Percentiles rank a stretch among this genome's conserved stretches.
These are phyloP conservation scores for Deroplatys truncata DNA, from an alignment of 2,888 invertebrate genomes.

Conservation along the genomic window DNA sequence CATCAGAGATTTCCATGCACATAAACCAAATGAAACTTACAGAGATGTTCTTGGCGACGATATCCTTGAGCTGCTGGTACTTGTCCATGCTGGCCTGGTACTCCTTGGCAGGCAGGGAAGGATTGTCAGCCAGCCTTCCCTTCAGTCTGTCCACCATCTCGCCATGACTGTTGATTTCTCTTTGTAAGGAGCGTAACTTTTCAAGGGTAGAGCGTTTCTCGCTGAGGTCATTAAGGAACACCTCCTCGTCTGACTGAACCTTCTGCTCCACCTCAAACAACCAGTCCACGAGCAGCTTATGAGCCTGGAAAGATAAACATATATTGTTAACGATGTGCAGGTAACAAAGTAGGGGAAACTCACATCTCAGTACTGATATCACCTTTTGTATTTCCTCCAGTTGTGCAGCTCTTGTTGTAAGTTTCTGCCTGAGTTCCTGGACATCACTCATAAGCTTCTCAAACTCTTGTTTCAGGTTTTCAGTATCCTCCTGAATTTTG, in stretches of 20 bases:
- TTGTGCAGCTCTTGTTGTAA: slow-evolving; percentile 70
- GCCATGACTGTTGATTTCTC: slow-evolving; percentile 75
- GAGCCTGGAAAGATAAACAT: slow-evolving; percentile 42
- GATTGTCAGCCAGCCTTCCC: slow-evolving; percentile 66
- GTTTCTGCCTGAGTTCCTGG: slow-evolving; percentile 70
- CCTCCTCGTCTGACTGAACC: slow-evolving; percentile 64
- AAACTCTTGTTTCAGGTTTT: slow-evolving; percentile 82
- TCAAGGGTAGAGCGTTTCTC: slow-evolving; percentile 88
- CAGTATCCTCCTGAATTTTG: slow-evolving; percentile 89
- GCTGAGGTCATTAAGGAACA: slow-evolving; percentile 71
- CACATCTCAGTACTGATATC: not conserved
- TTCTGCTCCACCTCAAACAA: slow-evolving; percentile 83
- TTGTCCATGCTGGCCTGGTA: slow-evolving; percentile 67
- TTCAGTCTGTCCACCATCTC: slow-evolving; percentile 76
- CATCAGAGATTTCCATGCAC: no score
- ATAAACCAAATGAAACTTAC: slow-evolving; percentile 44
- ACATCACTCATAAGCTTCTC: slow-evolving; percentile 80
- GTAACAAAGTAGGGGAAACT: not conserved
- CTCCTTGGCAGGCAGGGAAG: slow-evolving; percentile 53
- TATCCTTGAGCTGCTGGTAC: slow-evolving; percentile 53
- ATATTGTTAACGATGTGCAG: not conserved
- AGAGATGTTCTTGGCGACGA: slow-evolving; percentile 60
- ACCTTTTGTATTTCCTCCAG: slow-evolving; percentile 61
- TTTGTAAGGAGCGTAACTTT: slow-evolving; percentile 76
- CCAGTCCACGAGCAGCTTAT: slow-evolving; percentile 81